Conservation (phyloP, 2,113 vertebrate species). For the Empidonax traillii region DNA sequence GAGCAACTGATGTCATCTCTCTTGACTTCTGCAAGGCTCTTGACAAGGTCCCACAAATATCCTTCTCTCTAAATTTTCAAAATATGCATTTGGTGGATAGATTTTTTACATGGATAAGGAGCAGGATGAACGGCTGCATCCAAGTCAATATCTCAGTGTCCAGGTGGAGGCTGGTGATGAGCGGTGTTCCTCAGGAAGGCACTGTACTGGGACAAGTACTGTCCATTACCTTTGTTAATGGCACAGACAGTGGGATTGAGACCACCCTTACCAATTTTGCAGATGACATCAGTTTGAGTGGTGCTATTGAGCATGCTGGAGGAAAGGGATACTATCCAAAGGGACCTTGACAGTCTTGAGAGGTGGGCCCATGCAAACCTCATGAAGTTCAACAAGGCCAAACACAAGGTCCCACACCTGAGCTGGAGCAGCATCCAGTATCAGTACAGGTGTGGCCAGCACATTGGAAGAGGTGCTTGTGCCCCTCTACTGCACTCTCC, state of each 20-base stretch:
- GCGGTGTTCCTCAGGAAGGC: background rate
- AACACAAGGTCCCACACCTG: rapidly evolving
- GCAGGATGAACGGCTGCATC: background rate
- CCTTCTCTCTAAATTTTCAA: background rate
- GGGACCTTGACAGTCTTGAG: background rate
- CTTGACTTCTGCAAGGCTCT: background rate
- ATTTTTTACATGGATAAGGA: background rate
- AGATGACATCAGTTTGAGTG: background rate
- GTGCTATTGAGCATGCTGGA: background rate
- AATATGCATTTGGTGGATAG: background rate
- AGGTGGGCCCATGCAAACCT: rapidly evolving
- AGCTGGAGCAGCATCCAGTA: rapidly evolving
- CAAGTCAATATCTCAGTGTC: background rate
- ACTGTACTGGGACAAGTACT: rapidly evolving
- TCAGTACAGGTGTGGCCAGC: rapidly evolving
- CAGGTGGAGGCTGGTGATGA: background rate
- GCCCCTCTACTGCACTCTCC: background rate
- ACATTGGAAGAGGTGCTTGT: background rate
- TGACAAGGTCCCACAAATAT: background rate
- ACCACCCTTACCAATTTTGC: background rate
- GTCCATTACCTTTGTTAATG: background rate
- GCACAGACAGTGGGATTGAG: rapidly evolving
- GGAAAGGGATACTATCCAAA: background rate
- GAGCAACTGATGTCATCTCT: background rate
- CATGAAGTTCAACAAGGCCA: background rate